These are phyloP conservation scores for Stichopus horrens DNA, from an alignment of 53 echinoderm and acorn worm genomes.

Conservation along the genomic window DNA sequence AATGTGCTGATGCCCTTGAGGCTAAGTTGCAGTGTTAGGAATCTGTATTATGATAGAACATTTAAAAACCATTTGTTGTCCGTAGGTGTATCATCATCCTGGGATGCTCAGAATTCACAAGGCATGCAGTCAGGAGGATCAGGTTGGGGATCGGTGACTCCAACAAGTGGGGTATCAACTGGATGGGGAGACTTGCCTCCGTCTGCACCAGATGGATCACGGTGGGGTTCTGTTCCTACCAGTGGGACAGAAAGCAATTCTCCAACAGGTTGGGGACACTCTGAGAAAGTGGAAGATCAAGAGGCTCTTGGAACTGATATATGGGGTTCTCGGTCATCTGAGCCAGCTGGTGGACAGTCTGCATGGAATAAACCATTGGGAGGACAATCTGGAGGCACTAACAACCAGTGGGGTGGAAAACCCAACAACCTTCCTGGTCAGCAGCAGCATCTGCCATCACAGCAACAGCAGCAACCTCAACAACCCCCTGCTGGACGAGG, in stretches of 20 bases:
- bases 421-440: conserved; percentile 9
- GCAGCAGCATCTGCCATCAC: neutral
- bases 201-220: conserved; percentile 28
- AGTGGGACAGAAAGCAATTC: conserved; percentile 29
- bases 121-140: neutral
- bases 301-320: conserved; percentile 39
- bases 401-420: conserved; percentile 33
- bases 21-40: no score
- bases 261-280: conserved; percentile 45
- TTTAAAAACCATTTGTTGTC: no score
- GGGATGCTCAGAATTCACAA: conserved; percentile 42
- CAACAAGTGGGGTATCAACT: conserved; percentile 26
- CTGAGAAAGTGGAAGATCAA: conserved; percentile 51
- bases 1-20: no score
- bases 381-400: neutral
- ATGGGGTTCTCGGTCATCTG: conserved; percentile 48
- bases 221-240: conserved; percentile 44
- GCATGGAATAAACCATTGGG: conserved; percentile 74
- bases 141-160: conserved; percentile 62
- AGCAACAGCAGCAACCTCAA: neutral
- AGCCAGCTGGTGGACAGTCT: conserved; percentile 60
- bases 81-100: conserved; percentile 9
- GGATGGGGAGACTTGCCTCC: conserved; percentile 61
- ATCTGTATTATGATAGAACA: no score
- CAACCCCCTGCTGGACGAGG: conserved; percentile 60